phyloP scores from a whole-genome alignment of 2,797 vertebrate species.

The Gouania willdenowi region DNA sequence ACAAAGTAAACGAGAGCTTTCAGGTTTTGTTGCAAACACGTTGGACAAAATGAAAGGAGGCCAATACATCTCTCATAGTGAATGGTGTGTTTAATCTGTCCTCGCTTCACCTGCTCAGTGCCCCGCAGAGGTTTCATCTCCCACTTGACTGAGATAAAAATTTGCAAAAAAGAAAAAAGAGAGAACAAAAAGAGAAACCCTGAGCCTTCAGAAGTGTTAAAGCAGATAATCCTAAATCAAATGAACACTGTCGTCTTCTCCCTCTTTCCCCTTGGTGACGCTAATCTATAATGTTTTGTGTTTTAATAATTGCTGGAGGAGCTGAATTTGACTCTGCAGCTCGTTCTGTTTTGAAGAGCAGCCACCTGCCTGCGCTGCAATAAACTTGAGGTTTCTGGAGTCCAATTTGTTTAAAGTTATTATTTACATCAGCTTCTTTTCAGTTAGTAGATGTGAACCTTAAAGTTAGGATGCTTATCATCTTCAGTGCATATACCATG shows the following conservation, averaged over 20 bases:
- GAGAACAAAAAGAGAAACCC: slow-evolving; percentile 20
- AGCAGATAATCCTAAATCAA: slow-evolving; percentile 38
- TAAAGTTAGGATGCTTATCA: no score
- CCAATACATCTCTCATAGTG: background rate
- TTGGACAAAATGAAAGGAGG: no score
- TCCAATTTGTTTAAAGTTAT: no score
- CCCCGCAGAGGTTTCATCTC: background rate
- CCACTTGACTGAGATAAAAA: background rate
- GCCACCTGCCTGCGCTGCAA: no score
- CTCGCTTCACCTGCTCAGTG: slow-evolving; percentile 4
- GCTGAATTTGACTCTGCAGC: background rate
- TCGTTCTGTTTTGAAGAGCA: no score
- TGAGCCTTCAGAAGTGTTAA: slow-evolving; percentile 4
- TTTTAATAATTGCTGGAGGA: background rate
- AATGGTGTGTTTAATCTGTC: slow-evolving; percentile 6
- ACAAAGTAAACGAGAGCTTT: no score
- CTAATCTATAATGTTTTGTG: background rate
- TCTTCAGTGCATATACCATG: no score
- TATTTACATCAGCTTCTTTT: no score
- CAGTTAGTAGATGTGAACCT: no score
- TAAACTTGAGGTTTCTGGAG: no score
- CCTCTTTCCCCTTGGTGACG: slow-evolving; percentile 3
- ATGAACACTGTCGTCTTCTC: slow-evolving; percentile 2
- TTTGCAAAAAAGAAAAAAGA: background rate
- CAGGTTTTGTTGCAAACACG: no score